Percentiles rank a stretch among this genome's conserved stretches.
phyloP scores from a whole-genome alignment of 2,113 vertebrate species.

The Psammodynastes pulverulentus region DNA sequence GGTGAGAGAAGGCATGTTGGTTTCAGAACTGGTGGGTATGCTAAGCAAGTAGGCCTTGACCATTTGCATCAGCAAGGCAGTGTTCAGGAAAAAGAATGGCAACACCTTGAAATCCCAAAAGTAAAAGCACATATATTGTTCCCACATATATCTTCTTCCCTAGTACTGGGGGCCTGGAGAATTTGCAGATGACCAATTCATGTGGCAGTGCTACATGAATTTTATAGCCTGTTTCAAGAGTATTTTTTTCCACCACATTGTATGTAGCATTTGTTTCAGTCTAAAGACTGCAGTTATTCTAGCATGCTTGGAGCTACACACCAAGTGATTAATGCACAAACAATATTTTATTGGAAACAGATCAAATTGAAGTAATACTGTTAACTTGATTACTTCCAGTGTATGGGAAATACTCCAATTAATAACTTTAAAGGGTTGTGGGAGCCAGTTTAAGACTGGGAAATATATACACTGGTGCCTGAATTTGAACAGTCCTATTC shows the following conservation, averaged over 20 bases:
- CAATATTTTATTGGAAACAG: background rate
- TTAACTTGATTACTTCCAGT: background rate
- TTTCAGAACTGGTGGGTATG: background rate
- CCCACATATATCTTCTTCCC: background rate
- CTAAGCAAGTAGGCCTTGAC: background rate
- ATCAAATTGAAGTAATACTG: background rate
- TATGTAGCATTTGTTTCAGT: background rate
- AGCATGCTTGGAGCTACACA: background rate
- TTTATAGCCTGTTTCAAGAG: background rate
- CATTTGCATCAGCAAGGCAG: background rate
- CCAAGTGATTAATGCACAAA: background rate
- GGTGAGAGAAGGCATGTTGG: conserved; percentile 64
- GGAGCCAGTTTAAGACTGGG: background rate
- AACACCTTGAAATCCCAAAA: background rate
- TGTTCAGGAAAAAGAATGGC: background rate
- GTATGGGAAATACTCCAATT: background rate
- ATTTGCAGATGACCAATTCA: background rate
- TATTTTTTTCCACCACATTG: background rate
- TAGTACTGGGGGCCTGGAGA: background rate
- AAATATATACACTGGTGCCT: background rate
- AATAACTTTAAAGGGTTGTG: background rate
- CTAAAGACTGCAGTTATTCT: background rate
- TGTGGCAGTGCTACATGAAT: background rate
- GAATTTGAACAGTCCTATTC: background rate
- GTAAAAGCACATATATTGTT: background rate